Evolutionary conservation across 2,888 invertebrate genomes (phyloP), one percentile per base, ranked within the genome.

Genomic region (Lithophane leautieri): DNA sequence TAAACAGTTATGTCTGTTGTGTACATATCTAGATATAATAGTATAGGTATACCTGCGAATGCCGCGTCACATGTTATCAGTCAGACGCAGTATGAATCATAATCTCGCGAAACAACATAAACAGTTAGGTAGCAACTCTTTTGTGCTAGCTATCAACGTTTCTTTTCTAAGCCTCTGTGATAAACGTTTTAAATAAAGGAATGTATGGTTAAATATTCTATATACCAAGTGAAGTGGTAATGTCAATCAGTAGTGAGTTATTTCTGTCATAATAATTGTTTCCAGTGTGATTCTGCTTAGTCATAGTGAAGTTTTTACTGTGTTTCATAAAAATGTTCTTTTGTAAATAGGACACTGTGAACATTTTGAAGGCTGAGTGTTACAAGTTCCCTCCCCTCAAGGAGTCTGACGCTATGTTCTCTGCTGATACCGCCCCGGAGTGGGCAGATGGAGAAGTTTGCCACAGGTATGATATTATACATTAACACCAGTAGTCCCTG

Each of bases 351-450:
- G 99, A 99, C 93, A 98, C 98, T 2, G 98, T 99, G 95, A 98
- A 98, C 91, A 98, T 99, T 87, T 97, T 99, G 97, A 99, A 99
- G 96, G 97, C 98, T 63, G 99, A 99, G 97, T 99, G 99, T 54
- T 98, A 97, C 94, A 98, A 98, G 87, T 99, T 99, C 93, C 99
- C 99, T 0, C 97, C 97, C 56, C 94, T 99, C 72, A 98, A 98
- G 91, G 99, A 99, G 95, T 98, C 99, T 76, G 99, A 99, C 95
- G 99, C 99, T 58, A 99, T 99, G 99, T 99, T 99, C 94, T 98
- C 98, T 75, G 99, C 99, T 8, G 99, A 99, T 92, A 98, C 98
- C 42, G 99, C 99, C 19, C 99, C 99, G 0, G 98, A 99, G 91
- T 99, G 99, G 99, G 98, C 98, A 4, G 99, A 99, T 92, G 99